Evolutionary conservation across 1,140 invertebrate species (phyloP), one percentile per base, ranked within the genome.

Genomic region (Triops cancriformis): DNA sequence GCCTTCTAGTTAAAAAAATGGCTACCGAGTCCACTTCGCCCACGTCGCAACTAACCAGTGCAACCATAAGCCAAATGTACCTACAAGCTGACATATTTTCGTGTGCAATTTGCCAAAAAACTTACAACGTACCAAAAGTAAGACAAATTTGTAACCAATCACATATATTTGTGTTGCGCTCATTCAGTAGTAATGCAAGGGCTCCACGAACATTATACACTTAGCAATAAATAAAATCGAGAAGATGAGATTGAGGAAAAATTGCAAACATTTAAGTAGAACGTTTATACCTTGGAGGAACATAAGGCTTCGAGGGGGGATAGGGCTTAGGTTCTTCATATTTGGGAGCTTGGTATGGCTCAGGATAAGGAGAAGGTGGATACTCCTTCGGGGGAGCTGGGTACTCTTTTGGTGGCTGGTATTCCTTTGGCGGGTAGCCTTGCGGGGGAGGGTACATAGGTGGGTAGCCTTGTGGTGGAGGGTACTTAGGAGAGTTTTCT

Each of bases 121-220:
- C 74, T 11, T 76, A 76, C 41, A 76, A 43, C 41, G 26, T 43
- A 41, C 74, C 74, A 31, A 76, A 76, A 18, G 74, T 72, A 78
- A 78, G 6, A 41, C 41, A 23, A 77, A 77, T 79, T 73, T 41
- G 42, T 79, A 72, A 78, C 7, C 10, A 31, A 28, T 14, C 18
- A 18, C 18, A 26, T 74, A 14, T 7, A 74, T 64, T 3, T 64
- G 18, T 64, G 6, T 64, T 14, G 18, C 9, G 23, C 23, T 64
- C 14, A 64, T 64, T 18, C 4, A 64, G 5, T n/a, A n/a, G 6
- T 18, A 64, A 64, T 10, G 51, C 51, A 64, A 64, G 18, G n/a
- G 51, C 23, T 12, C 31, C 31, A 37, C 31, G 31, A 64, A 64
- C 6, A n/a, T 64, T n/a, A 64, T 64, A 64, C 23, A n/a, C 6